Conservation (phyloP, 2,113 vertebrate species). For the Catharus bicknelli region DNA sequence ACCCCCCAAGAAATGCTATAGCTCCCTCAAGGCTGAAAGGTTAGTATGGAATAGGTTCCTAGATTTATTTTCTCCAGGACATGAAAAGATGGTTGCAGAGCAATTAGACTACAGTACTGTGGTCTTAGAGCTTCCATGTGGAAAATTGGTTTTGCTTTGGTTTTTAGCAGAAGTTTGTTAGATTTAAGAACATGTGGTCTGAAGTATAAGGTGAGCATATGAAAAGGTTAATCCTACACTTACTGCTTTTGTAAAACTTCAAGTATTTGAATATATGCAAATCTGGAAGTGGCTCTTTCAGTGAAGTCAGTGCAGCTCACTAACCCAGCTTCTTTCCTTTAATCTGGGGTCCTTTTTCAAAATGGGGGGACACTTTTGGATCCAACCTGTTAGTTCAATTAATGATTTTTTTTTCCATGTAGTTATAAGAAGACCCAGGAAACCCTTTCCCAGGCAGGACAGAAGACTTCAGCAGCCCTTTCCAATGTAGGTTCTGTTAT, state of each 20-base stretch:
- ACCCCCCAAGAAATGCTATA: accelerated
- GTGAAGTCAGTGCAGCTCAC: not conserved
- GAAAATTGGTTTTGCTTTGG: not conserved
- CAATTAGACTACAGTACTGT: not conserved
- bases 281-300: not conserved
- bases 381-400: not conserved
- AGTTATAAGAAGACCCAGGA: conserved; percentile 99
- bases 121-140: not conserved
- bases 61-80: not conserved
- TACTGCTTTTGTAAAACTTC: not conserved
- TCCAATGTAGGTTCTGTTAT: conserved; percentile 89
- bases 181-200: not conserved
- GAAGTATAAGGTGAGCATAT: not conserved
- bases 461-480: conserved; percentile 92
- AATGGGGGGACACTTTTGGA: not conserved
- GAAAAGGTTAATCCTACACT: not conserved
- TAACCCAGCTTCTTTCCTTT: not conserved
- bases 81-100: not conserved
- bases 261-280: not conserved
- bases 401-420: not conserved
- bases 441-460: conserved; percentile 92
- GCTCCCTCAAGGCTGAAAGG: not conserved
- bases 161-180: not conserved
- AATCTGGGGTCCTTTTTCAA: not conserved
- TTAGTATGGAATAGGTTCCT: not conserved